Conservation (phyloP, 2,888 invertebrate species). For the Drosophila percnosoma region DNA sequence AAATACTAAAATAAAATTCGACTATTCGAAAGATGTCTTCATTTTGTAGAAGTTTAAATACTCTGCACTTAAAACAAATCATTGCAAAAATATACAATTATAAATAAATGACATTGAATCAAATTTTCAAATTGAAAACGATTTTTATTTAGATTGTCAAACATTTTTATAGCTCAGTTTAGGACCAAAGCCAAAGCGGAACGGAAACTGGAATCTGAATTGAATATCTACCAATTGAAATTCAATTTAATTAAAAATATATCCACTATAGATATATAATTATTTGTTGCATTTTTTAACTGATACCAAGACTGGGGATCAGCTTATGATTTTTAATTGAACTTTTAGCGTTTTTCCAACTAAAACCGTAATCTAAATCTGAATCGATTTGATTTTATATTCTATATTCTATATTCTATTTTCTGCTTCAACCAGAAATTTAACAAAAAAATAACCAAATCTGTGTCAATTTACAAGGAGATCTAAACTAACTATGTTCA, state of each 20-base stretch:
- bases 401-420: too few relatives aligned
- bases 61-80: background rate
- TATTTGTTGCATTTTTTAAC: background rate
- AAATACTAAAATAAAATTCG: constrained; percentile 11
- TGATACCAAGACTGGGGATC: background rate
- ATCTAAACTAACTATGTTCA: background rate
- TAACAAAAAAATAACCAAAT: too few relatives aligned
- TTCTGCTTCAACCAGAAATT: background rate
- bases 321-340: background rate
- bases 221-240: background rate
- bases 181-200: too few relatives aligned
- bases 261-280: background rate
- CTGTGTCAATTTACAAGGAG: too few relatives aligned
- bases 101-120: background rate
- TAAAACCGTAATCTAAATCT: background rate
- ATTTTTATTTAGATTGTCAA: too few relatives aligned
- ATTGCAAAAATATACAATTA: background rate
- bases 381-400: background rate
- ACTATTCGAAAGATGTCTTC: background rate
- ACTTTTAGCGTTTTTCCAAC: too few relatives aligned
- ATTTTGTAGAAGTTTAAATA: constrained; percentile 1
- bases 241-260: background rate
- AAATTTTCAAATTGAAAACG: background rate
- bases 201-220: background rate
- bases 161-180: background rate